Evolutionary conservation across 2,113 vertebrate genomes (phyloP), one percentile per base, ranked within the genome.

Genomic region (Chrysemys picta): DNA sequence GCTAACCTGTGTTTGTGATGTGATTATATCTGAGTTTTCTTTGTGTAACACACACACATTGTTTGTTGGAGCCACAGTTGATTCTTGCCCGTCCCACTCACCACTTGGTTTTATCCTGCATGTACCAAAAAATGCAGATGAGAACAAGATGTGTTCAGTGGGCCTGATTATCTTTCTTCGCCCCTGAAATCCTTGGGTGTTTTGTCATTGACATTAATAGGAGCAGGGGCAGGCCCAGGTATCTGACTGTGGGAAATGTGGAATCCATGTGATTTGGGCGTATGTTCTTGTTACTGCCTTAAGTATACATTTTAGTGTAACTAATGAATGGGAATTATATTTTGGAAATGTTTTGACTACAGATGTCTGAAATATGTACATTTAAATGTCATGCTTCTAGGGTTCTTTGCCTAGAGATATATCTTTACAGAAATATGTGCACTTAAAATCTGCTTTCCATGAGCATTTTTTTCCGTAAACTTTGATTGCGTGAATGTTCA

Each of bases 391-490:
- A 38, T 29, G 11, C 53, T 57, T 89, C 89, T 91, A 19, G 50
- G 35, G 21, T 83, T 85, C 86, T 89, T 94, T 84, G 87, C 80
- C 82, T 81, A 8, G 21, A 38, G 25, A 53, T 31, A 1, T 54
- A 80, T 38, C 83, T 87, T 79, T 10, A 84, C 22, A 50, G 72
- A 94, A 89, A 12, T 27, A 81, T 49, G 52, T 65, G 88, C 62
- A 25, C 38, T 56, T 80, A 17, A 81, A 50, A 49, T 79, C 29
- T 87, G 35, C 14, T 81, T 84, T 78, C 19, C n/a, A n/a, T 14
- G 38, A 94, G 75, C 22, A 65, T 75, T 82, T 72, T 72, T 94
- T 90, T 85, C 19, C 14, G 6, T 42, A n/a, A 31, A 69, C 17
- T 79, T 80, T 85, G 65, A 65, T 83, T 90, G 31, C 8, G 42